Base-by-base conservation (phyloP, 1,140 invertebrate genomes). In the Wasmannia auropunctata region DNA sequence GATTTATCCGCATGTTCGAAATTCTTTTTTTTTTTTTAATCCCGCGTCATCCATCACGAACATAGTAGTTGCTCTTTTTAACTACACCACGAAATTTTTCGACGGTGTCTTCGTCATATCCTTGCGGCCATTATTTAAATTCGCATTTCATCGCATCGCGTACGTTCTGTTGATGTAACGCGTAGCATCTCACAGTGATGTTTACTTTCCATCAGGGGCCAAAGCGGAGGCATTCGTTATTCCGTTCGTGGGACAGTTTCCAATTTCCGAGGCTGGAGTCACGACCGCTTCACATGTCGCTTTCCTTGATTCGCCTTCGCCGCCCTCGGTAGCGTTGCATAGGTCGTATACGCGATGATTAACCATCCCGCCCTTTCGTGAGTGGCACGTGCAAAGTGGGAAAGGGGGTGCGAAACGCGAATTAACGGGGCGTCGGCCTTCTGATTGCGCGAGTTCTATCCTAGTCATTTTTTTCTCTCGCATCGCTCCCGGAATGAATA, bases 181-280 rank as follows among this genome's bases (percentile, higher is more conserved):
- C 43, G 40, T 63, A 63, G 81, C 72, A 51, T 79, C 75, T 69
- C 76, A 19, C 49, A 74, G 43, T 74, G 37, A 69, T 90, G 87
- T 90, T 90, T 90, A 89, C 87, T 58, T 65, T 46, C 34, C 51
- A 58, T 67, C 74, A 86, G 84, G 16, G 86, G 56, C 75, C 88
- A 74, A 86, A 88, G 74, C 76, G 40, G 56, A 28, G 34, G 76
- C 81, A 88, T 88, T 90, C 86, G 88, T 86, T 89, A 90, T 90
- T 90, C 89, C 75, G 80, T 90, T 90, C 89, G 87, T 86, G 88
- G 60, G 65, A 49, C 88, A 83, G 88, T 80, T 90, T 90, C 88
- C 89, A 90, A 90, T 90, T 90, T 90, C 88, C 89, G 89, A 67
- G 69, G 60, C 58, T 67, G 10, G 56, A 74, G 88, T 88, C 88